Conservation (phyloP, 1,140 invertebrate species). For the Heliconius congener region DNA sequence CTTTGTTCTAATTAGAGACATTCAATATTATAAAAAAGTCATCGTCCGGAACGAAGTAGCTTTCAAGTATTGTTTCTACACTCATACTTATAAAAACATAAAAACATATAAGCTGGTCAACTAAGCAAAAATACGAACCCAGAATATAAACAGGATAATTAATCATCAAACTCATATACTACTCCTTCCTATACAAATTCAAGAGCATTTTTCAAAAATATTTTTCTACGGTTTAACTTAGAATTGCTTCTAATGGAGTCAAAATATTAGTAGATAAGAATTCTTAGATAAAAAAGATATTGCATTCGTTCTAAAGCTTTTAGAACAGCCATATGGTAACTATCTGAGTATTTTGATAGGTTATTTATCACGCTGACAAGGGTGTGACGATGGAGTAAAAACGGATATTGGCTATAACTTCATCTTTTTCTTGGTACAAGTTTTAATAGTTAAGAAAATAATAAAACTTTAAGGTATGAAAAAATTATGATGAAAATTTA, state of each 20-base stretch:
- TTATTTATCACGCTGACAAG: constrained; percentile 10
- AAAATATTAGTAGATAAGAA: constrained; percentile 6
- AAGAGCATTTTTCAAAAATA: not conserved
- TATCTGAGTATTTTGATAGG: constrained; percentile 9
- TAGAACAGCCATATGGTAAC: constrained; percentile 1
- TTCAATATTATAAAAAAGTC: too few relatives aligned
- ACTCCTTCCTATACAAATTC: not conserved
- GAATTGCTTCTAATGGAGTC: not conserved
- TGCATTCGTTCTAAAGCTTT: not conserved
- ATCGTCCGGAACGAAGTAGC: too few relatives aligned
- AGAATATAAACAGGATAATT: not conserved
- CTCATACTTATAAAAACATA: too few relatives aligned
- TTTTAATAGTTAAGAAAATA: not conserved
- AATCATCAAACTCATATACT: not conserved
- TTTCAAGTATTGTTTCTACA: too few relatives aligned
- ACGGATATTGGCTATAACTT: constrained; percentile 10
- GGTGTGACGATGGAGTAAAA: constrained; percentile 10
- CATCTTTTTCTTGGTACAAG: not conserved
- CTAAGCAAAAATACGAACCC: not conserved
- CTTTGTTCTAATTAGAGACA: too few relatives aligned
- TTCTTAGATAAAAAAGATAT: constrained; percentile 9
- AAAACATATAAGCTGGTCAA: too few relatives aligned
- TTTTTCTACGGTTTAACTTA: not conserved
- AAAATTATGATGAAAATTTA: not conserved
- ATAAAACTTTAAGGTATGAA: not conserved